These are phyloP conservation scores for Pocillopora meandrina DNA, from an alignment of 92 coral and sea anemone genomes.

Conservation along the genomic window DNA sequence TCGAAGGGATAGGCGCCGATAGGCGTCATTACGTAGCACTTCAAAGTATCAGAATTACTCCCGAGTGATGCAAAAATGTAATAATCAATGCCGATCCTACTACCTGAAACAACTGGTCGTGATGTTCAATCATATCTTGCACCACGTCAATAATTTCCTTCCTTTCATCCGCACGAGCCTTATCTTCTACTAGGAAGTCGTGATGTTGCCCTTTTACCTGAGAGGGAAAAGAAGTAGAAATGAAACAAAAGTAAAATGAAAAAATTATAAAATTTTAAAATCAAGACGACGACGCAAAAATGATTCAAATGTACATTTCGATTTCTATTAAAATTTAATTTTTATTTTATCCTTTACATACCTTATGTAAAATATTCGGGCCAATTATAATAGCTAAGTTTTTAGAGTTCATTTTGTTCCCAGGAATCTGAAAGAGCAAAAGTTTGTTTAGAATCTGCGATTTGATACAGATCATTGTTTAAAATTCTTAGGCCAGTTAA, in stretches of 20 bases:
- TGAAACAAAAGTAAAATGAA: not conserved
- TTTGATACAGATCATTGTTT: too few species aligned
- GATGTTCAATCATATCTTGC: conserved; percentile 85
- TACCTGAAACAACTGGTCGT: conserved; percentile 81
- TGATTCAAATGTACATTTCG: not conserved
- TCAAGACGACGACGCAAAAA: not conserved
- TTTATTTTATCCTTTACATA: not conserved
- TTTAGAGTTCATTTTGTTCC: conserved; percentile 92
- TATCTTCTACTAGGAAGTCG: conserved; percentile 87
- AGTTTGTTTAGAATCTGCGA: too few species aligned
- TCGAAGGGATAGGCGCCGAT: too few species aligned
- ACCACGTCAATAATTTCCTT: conserved; percentile 90
- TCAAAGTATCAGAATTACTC: too few species aligned
- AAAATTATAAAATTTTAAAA: not conserved
- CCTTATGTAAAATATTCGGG: conserved; percentile 98
- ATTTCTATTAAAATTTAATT: not conserved
- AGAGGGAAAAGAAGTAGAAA: not conserved
- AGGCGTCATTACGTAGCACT: too few species aligned
- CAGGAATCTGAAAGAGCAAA: conserved; percentile 68
- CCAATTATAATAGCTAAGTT: conserved; percentile 96
- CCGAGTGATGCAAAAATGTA: not conserved
- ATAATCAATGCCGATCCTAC: not conserved
- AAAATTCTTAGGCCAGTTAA: too few species aligned
- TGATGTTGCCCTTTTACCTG: conserved; percentile 91
- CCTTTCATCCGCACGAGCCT: conserved; percentile 91